phyloP scores from a whole-genome alignment of 1,140 invertebrate species.

The Mizuhopecten yessoensis region DNA sequence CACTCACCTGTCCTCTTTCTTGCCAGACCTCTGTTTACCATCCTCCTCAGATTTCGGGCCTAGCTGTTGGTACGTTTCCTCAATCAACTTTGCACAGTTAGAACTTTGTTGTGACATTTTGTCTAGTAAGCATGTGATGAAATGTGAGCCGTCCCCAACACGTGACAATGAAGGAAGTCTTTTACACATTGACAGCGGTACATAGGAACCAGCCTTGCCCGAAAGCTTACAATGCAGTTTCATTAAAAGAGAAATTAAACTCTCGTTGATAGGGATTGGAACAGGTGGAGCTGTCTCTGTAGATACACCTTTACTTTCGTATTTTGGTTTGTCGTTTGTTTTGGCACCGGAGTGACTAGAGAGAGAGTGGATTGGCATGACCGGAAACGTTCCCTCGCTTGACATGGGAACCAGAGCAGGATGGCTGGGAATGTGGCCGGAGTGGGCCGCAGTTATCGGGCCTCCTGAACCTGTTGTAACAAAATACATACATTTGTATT shows the following conservation, averaged over 20 bases:
- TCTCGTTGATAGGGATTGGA: constrained; percentile 88
- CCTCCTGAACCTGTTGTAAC: constrained; percentile 71
- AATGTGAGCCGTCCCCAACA: constrained; percentile 93
- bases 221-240: constrained; percentile 96
- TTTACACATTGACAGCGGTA: constrained; percentile 70
- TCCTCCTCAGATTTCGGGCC: constrained; percentile 65
- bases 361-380: constrained; percentile 61
- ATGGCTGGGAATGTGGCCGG: constrained; percentile 69
- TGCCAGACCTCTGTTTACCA: constrained; percentile 43
- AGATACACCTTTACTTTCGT: constrained; percentile 72
- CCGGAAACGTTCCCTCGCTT: constrained; percentile 50
- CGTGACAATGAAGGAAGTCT: constrained; percentile 43
- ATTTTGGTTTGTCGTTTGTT: constrained; percentile 66
- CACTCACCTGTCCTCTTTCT: constrained; percentile 70
- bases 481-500: not conserved
- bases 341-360: constrained; percentile 59
- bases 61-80: constrained; percentile 65
- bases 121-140: constrained; percentile 89
- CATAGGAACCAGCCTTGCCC: constrained; percentile 88
- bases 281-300: constrained; percentile 65
- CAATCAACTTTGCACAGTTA: constrained; percentile 87
- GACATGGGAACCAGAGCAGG: constrained; percentile 51
- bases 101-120: constrained; percentile 72
- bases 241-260: constrained; percentile 94
- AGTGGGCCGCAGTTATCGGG: constrained; percentile 77